These are phyloP conservation scores for Rhegmatorhina hoffmannsi DNA, from an alignment of 2,113 vertebrate genomes.

Conservation along the genomic window DNA sequence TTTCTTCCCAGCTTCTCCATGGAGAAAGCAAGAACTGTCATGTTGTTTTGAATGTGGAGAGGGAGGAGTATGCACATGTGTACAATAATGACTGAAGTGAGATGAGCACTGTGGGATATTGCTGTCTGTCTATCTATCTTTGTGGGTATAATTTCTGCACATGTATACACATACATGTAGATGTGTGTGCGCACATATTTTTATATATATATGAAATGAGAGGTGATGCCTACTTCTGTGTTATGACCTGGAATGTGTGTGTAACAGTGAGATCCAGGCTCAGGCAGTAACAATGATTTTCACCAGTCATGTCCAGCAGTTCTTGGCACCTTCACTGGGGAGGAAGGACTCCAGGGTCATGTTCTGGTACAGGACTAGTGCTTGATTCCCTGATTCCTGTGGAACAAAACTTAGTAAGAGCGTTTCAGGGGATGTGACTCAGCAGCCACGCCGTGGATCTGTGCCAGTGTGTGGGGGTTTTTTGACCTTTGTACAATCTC, in stretches of 20 bases:
- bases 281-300: neutral
- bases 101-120: neutral
- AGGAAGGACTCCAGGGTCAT: neutral
- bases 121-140: neutral
- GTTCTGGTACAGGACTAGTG: fast-evolving
- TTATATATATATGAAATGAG: neutral
- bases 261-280: fast-evolving
- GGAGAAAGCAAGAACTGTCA: neutral
- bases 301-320: fast-evolving
- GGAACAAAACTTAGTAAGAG: neutral
- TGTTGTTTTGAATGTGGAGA: neutral
- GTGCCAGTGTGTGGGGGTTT: neutral
- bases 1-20: neutral
- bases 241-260: neutral
- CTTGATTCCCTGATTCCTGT: neutral
- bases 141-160: neutral
- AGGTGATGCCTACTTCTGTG: neutral
- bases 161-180: neutral
- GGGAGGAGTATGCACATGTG: no score
- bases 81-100: neutral
- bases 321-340: fast-evolving
- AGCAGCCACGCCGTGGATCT: neutral
- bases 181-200: neutral
- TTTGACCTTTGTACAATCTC: neutral
- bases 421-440: neutral